These are phyloP conservation scores for Amiota minor DNA, from an alignment of 2,888 invertebrate species.

Conservation along the genomic window DNA sequence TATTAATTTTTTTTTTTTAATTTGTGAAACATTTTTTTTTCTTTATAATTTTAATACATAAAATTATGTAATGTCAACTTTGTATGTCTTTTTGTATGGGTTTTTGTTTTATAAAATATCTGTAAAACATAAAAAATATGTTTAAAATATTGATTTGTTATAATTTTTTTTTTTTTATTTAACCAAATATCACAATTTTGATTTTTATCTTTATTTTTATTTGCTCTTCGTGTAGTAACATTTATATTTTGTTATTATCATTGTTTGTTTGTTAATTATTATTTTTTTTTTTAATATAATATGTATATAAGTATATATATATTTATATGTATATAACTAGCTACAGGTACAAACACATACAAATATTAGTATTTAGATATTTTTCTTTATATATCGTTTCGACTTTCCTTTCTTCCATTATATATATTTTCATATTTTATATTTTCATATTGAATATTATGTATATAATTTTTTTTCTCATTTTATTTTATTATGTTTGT, in stretches of 20 bases:
- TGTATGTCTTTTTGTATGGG: neutral
- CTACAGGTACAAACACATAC: slow-evolving; percentile 67
- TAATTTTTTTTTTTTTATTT: slow-evolving; percentile 40
- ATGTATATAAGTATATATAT: slow-evolving; percentile 25
- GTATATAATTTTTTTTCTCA: neutral
- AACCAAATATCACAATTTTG: slow-evolving; percentile 65
- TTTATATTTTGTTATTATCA: slow-evolving; percentile 26
- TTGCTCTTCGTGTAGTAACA: slow-evolving; percentile 1
- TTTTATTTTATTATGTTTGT: neutral
- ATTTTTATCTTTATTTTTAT: slow-evolving; percentile 38
- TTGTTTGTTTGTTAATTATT: slow-evolving; percentile 30
- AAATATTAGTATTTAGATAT: slow-evolving; percentile 49
- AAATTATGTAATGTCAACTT: neutral
- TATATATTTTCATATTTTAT: neutral
- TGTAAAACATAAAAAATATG: slow-evolving; percentile 39
- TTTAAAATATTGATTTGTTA: slow-evolving; percentile 48
- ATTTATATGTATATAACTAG: slow-evolving; percentile 46
- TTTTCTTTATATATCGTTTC: slow-evolving; percentile 41
- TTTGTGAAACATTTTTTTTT: no score
- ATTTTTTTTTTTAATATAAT: slow-evolving; percentile 31
- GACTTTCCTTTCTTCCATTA: neutral
- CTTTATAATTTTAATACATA: no score
- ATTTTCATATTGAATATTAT: no score
- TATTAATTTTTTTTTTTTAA: slow-evolving; percentile 33
- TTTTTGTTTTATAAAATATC: slow-evolving; percentile 33